These are phyloP conservation scores for Baronia brevicornis DNA, from an alignment of 2,888 invertebrate species.

Conservation along the genomic window DNA sequence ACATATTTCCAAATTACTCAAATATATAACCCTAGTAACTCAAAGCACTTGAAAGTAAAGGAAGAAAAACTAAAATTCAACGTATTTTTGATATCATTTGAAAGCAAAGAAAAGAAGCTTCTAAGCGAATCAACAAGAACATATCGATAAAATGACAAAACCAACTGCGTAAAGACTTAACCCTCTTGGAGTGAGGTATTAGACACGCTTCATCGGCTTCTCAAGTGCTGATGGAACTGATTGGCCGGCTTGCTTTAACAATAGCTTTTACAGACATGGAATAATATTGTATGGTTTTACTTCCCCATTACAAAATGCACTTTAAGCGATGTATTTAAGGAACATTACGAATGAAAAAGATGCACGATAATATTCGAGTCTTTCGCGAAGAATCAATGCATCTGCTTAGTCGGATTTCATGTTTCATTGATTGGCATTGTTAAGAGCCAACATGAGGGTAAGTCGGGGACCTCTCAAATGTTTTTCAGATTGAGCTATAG, in stretches of 20 bases:
- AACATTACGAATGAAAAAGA: constrained; percentile 17
- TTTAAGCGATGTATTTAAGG: constrained; percentile 6
- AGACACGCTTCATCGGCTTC: constrained; percentile 65
- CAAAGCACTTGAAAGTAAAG: too few relatives aligned
- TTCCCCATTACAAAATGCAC: constrained; percentile 15
- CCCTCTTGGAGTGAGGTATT: constrained; percentile 56
- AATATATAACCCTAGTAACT: too few relatives aligned
- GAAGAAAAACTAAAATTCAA: too few relatives aligned
- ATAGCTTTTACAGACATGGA: constrained; percentile 32
- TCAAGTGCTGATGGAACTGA: constrained; percentile 70
- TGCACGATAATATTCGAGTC: constrained; percentile 20
- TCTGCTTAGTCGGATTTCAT: constrained; percentile 66
- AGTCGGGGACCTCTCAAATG: constrained; percentile 35
- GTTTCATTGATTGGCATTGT: constrained; percentile 71
- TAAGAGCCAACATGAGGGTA: constrained; percentile 44
- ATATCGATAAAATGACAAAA: constrained; percentile 62
- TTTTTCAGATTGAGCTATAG: constrained; percentile 36
- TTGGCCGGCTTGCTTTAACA: constrained; percentile 68
- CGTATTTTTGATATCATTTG: constrained; percentile 16
- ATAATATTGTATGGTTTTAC: constrained; percentile 26
- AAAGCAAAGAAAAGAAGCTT: constrained; percentile 23
- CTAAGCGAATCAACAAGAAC: constrained; percentile 30
- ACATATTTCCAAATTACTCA: too few relatives aligned
- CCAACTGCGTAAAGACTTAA: constrained; percentile 63
- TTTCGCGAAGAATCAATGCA: constrained; percentile 45